These are phyloP conservation scores for Phalera bucephala DNA, from an alignment of 2,888 invertebrate species.

Conservation along the genomic window DNA sequence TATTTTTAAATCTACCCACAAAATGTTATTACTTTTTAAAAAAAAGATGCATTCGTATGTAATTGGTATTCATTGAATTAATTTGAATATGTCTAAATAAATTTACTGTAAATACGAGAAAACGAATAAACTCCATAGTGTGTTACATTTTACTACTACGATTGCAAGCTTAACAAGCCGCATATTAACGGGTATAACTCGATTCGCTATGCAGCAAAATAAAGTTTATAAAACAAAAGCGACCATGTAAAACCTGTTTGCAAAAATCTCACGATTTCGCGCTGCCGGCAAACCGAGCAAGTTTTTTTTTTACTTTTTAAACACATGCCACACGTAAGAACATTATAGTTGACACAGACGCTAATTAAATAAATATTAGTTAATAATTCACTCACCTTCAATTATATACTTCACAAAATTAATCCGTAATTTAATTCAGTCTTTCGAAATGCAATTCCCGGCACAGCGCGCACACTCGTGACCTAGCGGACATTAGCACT, in stretches of 20 bases:
- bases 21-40: too few species aligned
- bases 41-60: not conserved
- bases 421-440: conserved; percentile 32
- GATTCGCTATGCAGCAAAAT: conserved; percentile 43
- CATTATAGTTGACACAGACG: conserved; percentile 33
- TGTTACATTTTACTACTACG: too few species aligned
- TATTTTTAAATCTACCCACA: not conserved
- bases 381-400: conserved; percentile 35
- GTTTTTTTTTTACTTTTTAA: conserved; percentile 43
- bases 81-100: too few species aligned
- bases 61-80: conserved; percentile 4
- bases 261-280: conserved; percentile 68
- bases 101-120: not conserved
- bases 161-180: too few species aligned
- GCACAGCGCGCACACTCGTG: conserved; percentile 62
- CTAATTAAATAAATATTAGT: conserved; percentile 41
- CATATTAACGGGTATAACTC: conserved; percentile 16
- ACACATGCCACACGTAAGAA: conserved; percentile 13
- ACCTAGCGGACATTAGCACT: conserved; percentile 75
- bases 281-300: conserved; percentile 41
- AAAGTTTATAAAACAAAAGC: conserved; percentile 51
- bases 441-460: conserved; percentile 27
- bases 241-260: conserved; percentile 59
- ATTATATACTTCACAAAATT: conserved; percentile 25
- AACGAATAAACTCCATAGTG: too few species aligned